Evolutionary conservation across 2,113 vertebrate genomes (phyloP).

Genomic region (Nycticorax nycticorax): DNA sequence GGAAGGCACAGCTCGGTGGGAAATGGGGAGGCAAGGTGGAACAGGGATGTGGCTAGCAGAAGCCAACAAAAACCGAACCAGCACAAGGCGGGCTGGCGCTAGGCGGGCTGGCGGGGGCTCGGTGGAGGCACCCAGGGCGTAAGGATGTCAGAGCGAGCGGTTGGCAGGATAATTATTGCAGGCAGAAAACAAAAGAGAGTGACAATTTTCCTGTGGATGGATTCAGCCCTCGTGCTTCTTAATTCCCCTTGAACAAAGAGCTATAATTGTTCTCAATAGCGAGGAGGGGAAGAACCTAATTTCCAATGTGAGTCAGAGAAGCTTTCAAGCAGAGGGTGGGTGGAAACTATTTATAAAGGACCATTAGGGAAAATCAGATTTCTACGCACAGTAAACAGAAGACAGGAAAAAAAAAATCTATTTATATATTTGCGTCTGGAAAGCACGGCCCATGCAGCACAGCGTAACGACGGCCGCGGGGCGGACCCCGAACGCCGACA

Average conservation of each 20-base stretch:
- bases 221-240: constrained; percentile 67
- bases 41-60: not conserved
- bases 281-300: constrained; percentile 67
- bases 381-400: constrained; percentile 57
- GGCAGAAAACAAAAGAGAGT: constrained; percentile 61
- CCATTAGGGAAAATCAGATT: constrained; percentile 62
- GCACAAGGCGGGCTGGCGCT: not conserved
- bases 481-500: not conserved
- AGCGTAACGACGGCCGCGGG: not conserved
- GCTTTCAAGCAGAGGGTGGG: constrained; percentile 64
- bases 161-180: constrained; percentile 64
- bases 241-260: constrained; percentile 69
- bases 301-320: constrained; percentile 68
- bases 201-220: constrained; percentile 65
- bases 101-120: not conserved
- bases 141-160: constrained; percentile 36
- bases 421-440: constrained; percentile 53
- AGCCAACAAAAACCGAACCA: constrained; percentile 6
- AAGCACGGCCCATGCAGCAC: constrained; percentile 18
- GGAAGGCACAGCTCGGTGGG: not conserved
- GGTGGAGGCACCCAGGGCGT: not conserved
- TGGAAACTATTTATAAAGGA: constrained; percentile 69
- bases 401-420: constrained; percentile 1
- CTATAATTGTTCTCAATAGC: constrained; percentile 70
- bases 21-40: not conserved